Conservation (phyloP, 92 coral and sea anemone genomes). For the Porites divaricata region DNA sequence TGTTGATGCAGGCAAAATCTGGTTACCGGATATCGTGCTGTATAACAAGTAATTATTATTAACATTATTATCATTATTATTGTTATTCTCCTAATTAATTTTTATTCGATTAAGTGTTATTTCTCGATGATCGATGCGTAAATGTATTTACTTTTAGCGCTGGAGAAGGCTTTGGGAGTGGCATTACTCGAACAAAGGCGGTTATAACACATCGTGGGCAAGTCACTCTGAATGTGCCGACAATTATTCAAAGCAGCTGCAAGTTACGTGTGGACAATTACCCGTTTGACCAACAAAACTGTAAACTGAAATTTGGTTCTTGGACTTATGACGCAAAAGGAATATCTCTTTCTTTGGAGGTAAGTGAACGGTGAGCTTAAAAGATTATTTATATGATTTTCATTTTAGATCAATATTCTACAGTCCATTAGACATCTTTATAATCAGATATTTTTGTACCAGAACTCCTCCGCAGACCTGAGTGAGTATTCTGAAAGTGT, state of each 20-base stretch:
- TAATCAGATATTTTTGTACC: neutral
- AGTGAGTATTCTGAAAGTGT: slow-evolving; percentile 67
- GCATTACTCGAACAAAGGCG: slow-evolving; percentile 72
- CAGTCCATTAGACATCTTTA: neutral
- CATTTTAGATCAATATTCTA: too few species aligned
- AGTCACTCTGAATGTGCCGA: slow-evolving; percentile 65
- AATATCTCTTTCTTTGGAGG: slow-evolving; percentile 71
- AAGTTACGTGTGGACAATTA: slow-evolving; percentile 78
- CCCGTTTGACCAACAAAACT: slow-evolving; percentile 88
- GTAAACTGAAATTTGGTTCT: slow-evolving; percentile 86
- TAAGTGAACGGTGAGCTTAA: neutral
- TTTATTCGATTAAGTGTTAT: too few species aligned
- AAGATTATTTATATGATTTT: too few species aligned
- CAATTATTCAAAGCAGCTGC: slow-evolving; percentile 81
- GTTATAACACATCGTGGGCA: slow-evolving; percentile 71
- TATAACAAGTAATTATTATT: slow-evolving; percentile 75
- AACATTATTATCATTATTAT: neutral
- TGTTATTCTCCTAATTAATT: neutral
- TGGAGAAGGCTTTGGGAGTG: slow-evolving; percentile 77
- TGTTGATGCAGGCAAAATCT: slow-evolving; percentile 65
- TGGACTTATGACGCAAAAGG: slow-evolving; percentile 80
- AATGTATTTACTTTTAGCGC: slow-evolving; percentile 50
- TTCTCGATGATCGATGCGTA: neutral
- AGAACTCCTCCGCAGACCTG: slow-evolving; percentile 79
- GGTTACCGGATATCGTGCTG: slow-evolving; percentile 93